These are phyloP conservation scores for Myxocyprinus asiaticus DNA, from an alignment of 2,113 vertebrate genomes.

Conservation along the genomic window DNA sequence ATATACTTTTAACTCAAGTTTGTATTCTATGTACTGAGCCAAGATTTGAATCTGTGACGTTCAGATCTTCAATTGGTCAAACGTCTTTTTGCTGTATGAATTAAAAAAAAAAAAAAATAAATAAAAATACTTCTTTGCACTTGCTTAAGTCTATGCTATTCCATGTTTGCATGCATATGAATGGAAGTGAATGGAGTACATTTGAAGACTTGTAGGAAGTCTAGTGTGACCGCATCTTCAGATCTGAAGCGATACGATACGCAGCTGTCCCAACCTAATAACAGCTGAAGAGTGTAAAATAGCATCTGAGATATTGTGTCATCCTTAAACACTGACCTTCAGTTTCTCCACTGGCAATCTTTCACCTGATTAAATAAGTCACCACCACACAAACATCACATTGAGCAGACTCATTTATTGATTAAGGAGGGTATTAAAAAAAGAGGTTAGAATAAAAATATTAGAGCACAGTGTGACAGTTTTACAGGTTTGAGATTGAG, in stretches of 20 bases:
- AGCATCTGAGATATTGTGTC: not conserved
- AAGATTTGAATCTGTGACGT: too few species aligned
- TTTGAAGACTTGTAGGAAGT: too few species aligned
- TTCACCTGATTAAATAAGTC: constrained; percentile 56
- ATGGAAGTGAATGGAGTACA: too few species aligned
- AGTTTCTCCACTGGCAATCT: constrained; percentile 1
- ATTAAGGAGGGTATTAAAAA: constrained; percentile 58
- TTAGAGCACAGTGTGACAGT: constrained; percentile 63
- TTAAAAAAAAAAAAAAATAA: too few species aligned
- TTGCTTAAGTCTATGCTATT: too few species aligned
- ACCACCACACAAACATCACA: constrained; percentile 65
- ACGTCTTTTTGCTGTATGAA: too few species aligned
- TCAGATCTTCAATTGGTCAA: too few species aligned
- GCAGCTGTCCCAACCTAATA: constrained; percentile 18
- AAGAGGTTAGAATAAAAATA: constrained; percentile 59
- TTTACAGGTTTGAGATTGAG: constrained; percentile 60
- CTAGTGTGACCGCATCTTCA: too few species aligned
- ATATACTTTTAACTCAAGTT: too few species aligned
- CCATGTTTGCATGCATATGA: too few species aligned
- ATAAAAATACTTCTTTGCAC: too few species aligned
- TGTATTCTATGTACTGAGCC: too few species aligned
- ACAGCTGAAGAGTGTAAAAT: constrained; percentile 32
- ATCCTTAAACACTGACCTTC: constrained; percentile 19
- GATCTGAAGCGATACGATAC: constrained; percentile 3
- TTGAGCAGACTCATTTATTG: constrained; percentile 70